Base-by-base conservation (phyloP, 2,113 vertebrate species). In the Chascanopsetta lugubris region DNA sequence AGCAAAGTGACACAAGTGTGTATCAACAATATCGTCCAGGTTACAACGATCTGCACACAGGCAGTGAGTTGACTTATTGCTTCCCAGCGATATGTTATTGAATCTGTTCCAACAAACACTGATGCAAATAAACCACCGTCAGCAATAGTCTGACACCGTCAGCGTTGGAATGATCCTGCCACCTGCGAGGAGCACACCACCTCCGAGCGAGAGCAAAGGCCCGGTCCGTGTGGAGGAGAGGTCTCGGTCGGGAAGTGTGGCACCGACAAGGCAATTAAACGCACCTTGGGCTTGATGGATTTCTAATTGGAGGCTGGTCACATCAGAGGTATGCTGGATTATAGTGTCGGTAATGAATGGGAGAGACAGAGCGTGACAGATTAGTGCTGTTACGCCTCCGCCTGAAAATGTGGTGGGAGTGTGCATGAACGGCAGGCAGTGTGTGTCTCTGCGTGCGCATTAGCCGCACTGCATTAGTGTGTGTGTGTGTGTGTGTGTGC, bases 281-380 rank as follows among this genome's bases (percentile, higher is more conserved):
- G 72, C 89, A 89, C 80, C 81, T 85, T 80, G 79, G 64, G 75
- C 81, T 84, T 89, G 87, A 89, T 90, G 80, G 82, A 77, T 87
- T 89, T 89, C 80, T 90, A 89, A 90, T 90, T 90, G 85, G 85
- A 88, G 80, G 84, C 73, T 90, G 85, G 89, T 89, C 89, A 83
- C 85, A 87, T 84, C 70, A 32, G 83, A 87, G 88, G 84, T 85
- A 83, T 68, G 85, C 83, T 79, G 87, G 85, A 89, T 88, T 88
- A 87, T 82, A 76, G 83, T 79, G 85, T 70, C 43, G 15, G 71
- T 84, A 90, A 88, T 88, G 84, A 89, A 87, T 87, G 78, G 58
- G 77, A 55, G 81, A 85, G 79, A 87, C 67, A 34, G 77, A 80
- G 84, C 74, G 47, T 85, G 81, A 84, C 84, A 82, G 84, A 90